phyloP scores from a whole-genome alignment of 2,888 invertebrate genomes.

The Drosophila hamatofila region DNA sequence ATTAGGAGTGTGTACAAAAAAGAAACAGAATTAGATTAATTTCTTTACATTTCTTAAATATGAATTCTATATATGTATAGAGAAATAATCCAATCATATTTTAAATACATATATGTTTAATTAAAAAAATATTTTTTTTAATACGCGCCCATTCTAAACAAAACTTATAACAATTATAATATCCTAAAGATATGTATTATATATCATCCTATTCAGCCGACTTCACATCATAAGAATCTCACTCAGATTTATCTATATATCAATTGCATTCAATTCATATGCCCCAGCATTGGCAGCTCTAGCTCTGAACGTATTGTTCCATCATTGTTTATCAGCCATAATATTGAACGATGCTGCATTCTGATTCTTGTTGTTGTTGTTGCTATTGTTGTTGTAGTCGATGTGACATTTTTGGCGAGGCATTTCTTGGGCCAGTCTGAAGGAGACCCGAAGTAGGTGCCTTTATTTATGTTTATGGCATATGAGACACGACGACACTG shows the following conservation, averaged over 20 bases:
- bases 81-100: too few species aligned
- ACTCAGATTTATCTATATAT: constrained; percentile 39
- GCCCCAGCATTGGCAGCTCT: not conserved
- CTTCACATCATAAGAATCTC: not conserved
- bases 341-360: constrained; percentile 44
- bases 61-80: too few species aligned
- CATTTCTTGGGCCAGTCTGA: constrained; percentile 3
- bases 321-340: constrained; percentile 44
- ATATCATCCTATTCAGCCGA: not conserved
- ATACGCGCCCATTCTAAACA: too few species aligned
- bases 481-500: constrained; percentile 78
- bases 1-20: too few species aligned
- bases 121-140: too few species aligned
- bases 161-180: not conserved
- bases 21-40: too few species aligned
- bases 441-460: constrained; percentile 65
- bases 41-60: too few species aligned
- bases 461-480: constrained; percentile 83
- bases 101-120: too few species aligned
- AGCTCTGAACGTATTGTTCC: constrained; percentile 39
- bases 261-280: not conserved
- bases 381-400: constrained; percentile 37
- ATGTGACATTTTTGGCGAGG: constrained; percentile 58
- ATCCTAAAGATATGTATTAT: not conserved
- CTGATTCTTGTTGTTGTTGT: constrained; percentile 11